Conservation (phyloP, 2,888 invertebrate species). For the Leptinotarsa juncta region DNA sequence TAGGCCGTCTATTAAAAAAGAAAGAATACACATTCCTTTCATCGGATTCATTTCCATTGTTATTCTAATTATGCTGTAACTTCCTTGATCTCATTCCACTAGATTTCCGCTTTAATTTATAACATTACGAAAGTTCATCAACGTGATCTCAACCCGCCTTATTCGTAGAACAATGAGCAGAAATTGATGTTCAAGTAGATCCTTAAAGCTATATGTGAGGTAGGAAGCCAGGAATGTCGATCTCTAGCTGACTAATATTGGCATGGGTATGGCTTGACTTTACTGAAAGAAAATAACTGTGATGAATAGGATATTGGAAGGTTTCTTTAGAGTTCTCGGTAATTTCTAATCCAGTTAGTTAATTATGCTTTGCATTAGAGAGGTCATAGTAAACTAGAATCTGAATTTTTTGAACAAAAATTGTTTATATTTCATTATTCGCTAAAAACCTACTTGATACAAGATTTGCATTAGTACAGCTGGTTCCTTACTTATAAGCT, state of each 20-base stretch:
- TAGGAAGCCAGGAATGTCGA: neutral
- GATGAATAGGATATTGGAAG: neutral
- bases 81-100: neutral
- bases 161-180: constrained; percentile 13
- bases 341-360: neutral
- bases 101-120: constrained; percentile 7
- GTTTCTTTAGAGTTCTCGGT: neutral
- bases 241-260: neutral
- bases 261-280: constrained; percentile 3
- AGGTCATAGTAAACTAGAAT: neutral
- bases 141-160: constrained; percentile 3
- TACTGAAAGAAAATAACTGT: neutral
- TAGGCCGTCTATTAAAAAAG: neutral
- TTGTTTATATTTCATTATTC: too few relatives aligned
- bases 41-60: neutral
- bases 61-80: neutral
- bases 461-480: too few relatives aligned
- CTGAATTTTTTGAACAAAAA: too few relatives aligned
- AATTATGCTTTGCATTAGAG: neutral
- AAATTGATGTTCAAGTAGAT: neutral
- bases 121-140: constrained; percentile 3
- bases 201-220: neutral
- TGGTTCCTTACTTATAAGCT: too few relatives aligned
- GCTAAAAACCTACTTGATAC: too few relatives aligned
- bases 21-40: neutral